phyloP scores from a whole-genome alignment of 2,113 vertebrate species.

The Cryptotis parvus region DNA sequence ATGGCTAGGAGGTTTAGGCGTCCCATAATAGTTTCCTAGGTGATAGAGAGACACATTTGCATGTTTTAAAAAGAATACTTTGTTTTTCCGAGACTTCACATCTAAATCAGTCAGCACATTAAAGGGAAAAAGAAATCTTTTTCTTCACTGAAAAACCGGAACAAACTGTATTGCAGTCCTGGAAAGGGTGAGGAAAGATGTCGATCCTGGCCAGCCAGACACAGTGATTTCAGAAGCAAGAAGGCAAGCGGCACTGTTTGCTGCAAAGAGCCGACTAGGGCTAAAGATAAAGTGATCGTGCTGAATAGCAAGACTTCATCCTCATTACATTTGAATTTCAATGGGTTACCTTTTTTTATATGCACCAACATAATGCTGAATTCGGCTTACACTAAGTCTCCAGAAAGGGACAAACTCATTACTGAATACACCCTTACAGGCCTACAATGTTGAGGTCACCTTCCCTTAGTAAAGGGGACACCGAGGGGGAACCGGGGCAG shows the following conservation, averaged over 20 bases:
- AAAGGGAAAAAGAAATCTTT: slow-evolving; percentile 24
- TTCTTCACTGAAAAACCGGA: slow-evolving; percentile 56
- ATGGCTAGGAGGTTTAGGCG: slow-evolving; percentile 98
- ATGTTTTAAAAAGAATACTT: slow-evolving; percentile 86
- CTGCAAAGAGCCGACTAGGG: slow-evolving; percentile 81
- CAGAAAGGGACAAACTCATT: slow-evolving; percentile 88
- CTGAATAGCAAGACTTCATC: slow-evolving; percentile 84
- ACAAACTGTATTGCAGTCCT: slow-evolving; percentile 69
- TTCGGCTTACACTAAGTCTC: slow-evolving; percentile 80
- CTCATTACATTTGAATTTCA: slow-evolving; percentile 89
- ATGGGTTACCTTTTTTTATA: slow-evolving; percentile 82
- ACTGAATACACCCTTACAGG: slow-evolving; percentile 73
- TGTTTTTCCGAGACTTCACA: slow-evolving; percentile 53
- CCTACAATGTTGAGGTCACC: slow-evolving; percentile 80
- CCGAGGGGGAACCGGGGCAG: slow-evolving; percentile 53
- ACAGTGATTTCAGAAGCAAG: slow-evolving; percentile 69
- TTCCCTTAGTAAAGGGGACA: slow-evolving; percentile 78
- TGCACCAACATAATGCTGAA: slow-evolving; percentile 82
- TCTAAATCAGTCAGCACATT: slow-evolving; percentile 65
- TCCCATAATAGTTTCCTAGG: slow-evolving; percentile 99
- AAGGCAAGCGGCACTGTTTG: slow-evolving; percentile 83
- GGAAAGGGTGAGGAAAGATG: slow-evolving; percentile 68
- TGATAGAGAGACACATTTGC: slow-evolving; percentile 92
- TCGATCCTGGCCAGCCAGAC: slow-evolving; percentile 73
- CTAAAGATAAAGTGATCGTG: slow-evolving; percentile 83